Percentiles rank a stretch among this genome's conserved stretches.
phyloP scores from a whole-genome alignment of 1,140 invertebrate species.

The Brachionus calyciflorus region DNA sequence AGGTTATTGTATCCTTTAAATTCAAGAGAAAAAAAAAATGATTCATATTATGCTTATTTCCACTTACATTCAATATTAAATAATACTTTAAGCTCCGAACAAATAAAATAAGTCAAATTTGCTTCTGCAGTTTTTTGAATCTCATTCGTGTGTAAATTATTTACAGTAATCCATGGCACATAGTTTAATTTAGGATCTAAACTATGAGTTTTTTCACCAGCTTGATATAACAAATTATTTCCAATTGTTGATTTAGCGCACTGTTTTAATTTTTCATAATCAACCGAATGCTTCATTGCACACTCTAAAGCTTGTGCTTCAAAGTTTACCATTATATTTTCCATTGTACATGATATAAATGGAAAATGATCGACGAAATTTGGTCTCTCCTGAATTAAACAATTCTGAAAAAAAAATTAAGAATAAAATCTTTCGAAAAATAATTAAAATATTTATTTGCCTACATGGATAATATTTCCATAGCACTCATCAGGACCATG shows the following conservation, averaged over 20 bases:
- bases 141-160: constrained; percentile 6
- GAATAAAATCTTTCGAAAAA: neutral
- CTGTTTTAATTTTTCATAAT: neutral
- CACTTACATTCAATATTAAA: constrained; percentile 11
- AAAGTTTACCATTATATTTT: neutral
- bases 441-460: neutral
- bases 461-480: constrained; percentile 39
- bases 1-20: neutral
- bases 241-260: constrained; percentile 3
- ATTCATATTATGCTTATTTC: neutral
- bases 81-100: constrained; percentile 14
- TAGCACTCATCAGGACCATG: constrained; percentile 39
- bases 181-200: constrained; percentile 21
- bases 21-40: neutral
- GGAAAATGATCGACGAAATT: constrained; percentile 41
- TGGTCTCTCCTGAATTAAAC: neutral
- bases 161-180: constrained; percentile 26
- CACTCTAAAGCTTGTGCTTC: neutral
- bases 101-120: constrained; percentile 22
- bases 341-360: constrained; percentile 33
- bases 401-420: constrained; percentile 31
- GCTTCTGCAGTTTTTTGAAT: neutral
- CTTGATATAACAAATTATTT: constrained; percentile 25
- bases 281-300: constrained; percentile 8
- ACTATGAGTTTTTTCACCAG: constrained; percentile 20